Base-by-base conservation (phyloP, 1,140 invertebrate genomes). In the Drosophila guanche region DNA sequence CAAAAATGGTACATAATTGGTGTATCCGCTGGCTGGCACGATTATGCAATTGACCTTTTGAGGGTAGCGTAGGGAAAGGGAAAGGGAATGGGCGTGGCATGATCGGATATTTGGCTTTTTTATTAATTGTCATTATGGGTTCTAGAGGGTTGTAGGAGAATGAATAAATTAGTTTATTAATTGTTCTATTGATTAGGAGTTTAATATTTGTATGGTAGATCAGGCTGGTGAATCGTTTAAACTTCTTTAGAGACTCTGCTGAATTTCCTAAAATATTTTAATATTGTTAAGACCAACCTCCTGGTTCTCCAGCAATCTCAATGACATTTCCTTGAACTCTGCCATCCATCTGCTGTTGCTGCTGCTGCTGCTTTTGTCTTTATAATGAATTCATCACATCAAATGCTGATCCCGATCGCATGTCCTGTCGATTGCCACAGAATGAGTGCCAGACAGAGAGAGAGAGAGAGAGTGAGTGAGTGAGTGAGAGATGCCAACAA, bases 331-430 rank as follows among this genome's bases (percentile, higher is more conserved):
- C 12, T 48, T 22, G 23, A 40, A 55, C 25, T 43, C 27, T 23
- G 48, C 40, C 47, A 50, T 70, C 25, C 65, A 69, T 55, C 58
- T 65, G 57, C 62, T 42, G 14, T 41, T 7, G 27, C 27, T 29
- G 6, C 5, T 7, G 23, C 40, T 45, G 46, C 8, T 52, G 14
- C 42, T 27, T 37, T 60, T 72, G 68, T 62, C 45, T 29, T 58
- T 51, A 65, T 81, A 81, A 81, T 81, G 73, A 81, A 81, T 60
- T 60, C 63, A 80, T 77, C 67, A 62, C 29, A 80, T 71, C 53
- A 79, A 66, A 55, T 73, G 40, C 56, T 68, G 76, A 85, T 74
- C 70, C 59, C 58, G 68, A 63, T 79, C 60, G 67, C 37, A 69
- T 47, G 53, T 56, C 48, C 43, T 50, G 46, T 70, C 40, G 46